phyloP scores from a whole-genome alignment of 2,797 vertebrate genomes.

The Leucoraja ocellata region DNA sequence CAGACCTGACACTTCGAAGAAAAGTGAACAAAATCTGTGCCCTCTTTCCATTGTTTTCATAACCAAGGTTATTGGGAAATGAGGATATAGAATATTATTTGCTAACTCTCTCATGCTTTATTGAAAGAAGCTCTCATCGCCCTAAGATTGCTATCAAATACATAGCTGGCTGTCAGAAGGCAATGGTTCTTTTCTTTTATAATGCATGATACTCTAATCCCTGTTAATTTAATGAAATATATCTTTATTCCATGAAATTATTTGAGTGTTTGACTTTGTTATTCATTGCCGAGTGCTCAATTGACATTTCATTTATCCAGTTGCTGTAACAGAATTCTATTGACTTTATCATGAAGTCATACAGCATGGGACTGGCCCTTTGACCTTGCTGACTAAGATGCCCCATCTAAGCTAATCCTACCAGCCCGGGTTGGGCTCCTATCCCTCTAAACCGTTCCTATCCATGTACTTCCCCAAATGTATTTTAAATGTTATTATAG shows the following conservation, averaged over 20 bases:
- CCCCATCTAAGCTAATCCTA: too few species aligned
- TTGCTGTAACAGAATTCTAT: not conserved
- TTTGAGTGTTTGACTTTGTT: not conserved
- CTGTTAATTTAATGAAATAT: not conserved
- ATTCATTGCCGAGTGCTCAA: not conserved
- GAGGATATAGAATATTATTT: not conserved
- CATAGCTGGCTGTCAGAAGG: not conserved
- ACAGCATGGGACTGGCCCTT: not conserved
- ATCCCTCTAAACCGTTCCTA: too few species aligned
- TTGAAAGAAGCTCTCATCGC: not conserved
- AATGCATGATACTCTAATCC: not conserved
- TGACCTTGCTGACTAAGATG: not conserved
- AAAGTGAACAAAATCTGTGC: not conserved
- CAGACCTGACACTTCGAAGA: not conserved
- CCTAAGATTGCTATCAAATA: not conserved
- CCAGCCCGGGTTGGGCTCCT: too few species aligned
- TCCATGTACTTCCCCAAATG: too few species aligned
- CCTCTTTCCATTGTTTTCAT: not conserved
- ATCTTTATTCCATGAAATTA: not conserved
- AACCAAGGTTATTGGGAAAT: not conserved
- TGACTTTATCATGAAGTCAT: not conserved
- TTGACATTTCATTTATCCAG: not conserved
- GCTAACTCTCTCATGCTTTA: not conserved
- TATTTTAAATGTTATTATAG: too few species aligned
- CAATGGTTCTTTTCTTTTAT: not conserved